Conservation (phyloP, 2,113 vertebrate genomes). For the Gyps fulvus region DNA sequence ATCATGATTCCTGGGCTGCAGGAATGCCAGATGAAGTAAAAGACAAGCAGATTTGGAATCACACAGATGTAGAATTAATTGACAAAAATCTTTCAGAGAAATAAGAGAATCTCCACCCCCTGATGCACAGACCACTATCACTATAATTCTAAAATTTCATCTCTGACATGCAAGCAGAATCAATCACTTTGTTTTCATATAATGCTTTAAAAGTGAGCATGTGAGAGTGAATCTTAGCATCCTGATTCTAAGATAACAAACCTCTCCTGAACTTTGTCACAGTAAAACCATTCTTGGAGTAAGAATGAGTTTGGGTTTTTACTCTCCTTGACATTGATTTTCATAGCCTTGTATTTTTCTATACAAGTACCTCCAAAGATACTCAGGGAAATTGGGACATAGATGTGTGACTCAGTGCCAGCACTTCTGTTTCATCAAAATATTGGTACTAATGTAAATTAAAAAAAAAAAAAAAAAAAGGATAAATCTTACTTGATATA, state of each 20-base stretch:
- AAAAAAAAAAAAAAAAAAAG: neutral
- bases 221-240: neutral
- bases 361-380: neutral
- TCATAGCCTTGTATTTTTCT: neutral
- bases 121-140: neutral
- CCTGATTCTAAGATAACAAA: neutral
- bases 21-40: neutral
- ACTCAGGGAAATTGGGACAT: neutral
- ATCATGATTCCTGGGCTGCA: neutral
- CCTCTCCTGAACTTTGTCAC: neutral
- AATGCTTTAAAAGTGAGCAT: neutral
- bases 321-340: neutral
- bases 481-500: neutral
- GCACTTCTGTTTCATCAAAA: neutral
- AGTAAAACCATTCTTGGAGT: neutral
- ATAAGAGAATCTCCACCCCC: neutral
- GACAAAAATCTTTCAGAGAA: neutral
- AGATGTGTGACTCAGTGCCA: neutral
- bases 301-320: neutral
- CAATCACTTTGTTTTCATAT: neutral
- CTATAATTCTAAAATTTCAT: neutral
- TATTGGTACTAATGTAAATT: neutral
- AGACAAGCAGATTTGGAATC: neutral
- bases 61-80: neutral
- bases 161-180: neutral